phyloP scores from a whole-genome alignment of 2,113 vertebrate genomes.

The Alectura lathami region DNA sequence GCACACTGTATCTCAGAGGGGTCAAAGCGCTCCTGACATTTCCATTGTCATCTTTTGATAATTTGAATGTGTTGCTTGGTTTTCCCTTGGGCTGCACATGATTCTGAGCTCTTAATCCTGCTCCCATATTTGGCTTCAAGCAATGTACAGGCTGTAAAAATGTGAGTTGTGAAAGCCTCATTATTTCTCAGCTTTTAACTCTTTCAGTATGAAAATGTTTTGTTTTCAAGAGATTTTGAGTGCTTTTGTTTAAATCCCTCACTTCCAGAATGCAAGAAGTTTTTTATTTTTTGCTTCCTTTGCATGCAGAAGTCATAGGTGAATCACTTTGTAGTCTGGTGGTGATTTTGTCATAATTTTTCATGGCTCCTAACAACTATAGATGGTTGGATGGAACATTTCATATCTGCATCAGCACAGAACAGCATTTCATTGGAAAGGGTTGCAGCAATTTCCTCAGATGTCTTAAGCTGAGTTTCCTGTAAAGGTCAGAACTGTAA shows the following conservation, averaged over 20 bases:
- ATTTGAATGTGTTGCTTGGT: neutral
- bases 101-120: constrained; percentile 26
- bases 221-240: constrained; percentile 29
- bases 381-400: constrained; percentile 45
- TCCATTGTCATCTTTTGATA: constrained; percentile 10
- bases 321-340: constrained; percentile 24
- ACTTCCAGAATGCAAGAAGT: constrained; percentile 4
- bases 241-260: constrained; percentile 63
- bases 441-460: constrained; percentile 58
- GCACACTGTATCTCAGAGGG: neutral
- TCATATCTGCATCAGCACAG: constrained; percentile 37
- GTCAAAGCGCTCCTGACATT: neutral
- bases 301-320: constrained; percentile 33
- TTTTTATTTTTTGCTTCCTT: neutral
- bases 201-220: neutral
- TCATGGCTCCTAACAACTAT: constrained; percentile 35
- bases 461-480: constrained; percentile 45
- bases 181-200: constrained; percentile 62
- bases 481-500: constrained; percentile 22
- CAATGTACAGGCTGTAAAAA: neutral
- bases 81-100: neutral
- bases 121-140: constrained; percentile 48
- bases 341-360: constrained; percentile 39
- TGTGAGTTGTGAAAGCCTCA: constrained; percentile 42
- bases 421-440: constrained; percentile 21